Evolutionary conservation across 2,888 invertebrate genomes (phyloP), one percentile per base, ranked within the genome.

Genomic region (Rutpela maculata): DNA sequence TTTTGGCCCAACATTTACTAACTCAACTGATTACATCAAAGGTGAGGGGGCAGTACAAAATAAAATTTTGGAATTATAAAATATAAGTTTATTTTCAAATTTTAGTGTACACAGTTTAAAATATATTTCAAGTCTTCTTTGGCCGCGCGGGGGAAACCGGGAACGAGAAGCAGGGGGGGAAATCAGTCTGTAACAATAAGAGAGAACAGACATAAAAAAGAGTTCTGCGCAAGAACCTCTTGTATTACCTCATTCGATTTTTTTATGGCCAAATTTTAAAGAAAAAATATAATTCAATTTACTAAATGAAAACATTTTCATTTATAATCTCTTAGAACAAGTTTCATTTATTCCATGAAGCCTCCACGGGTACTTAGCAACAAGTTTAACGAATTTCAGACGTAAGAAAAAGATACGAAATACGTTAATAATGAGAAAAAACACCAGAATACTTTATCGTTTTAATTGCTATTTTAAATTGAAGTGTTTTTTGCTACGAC

Each of bases 1-100:
- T n/a, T 73, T 76, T 68, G 82, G 78, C 81, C 80, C 78, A 81
- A 83, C 81, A 81, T 83, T 84, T 78, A 84, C 80, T 81, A 70
- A 43, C 60, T 68, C n/a, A 57, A 60, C 56, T 19, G 31, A 62
- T 68, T 50, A 26, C 55, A 31, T 22, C 17, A 50, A 65, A 56
- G 56, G 73, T 17, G 19, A 26, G 73, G 71, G 55, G 10, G 2
- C n/a, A 26, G 56, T 35, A 10, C 56, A 19, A 60, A 76, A 65
- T 75, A 70, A 69, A 66, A 74, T 17, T 15, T 60, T 26, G 11
- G 74, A 56, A 22, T 18, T 69, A 31, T 75, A 31, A 56, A 72
- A 68, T 63, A 75, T 68, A 63, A 22, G 43, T 74, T 74, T 67
- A 74, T 74, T 63, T 10, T 10, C 26, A 70, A 35, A 7, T 19